Evolutionary conservation across 1,140 invertebrate species (phyloP).

Genomic region (Drosophila parvula): DNA sequence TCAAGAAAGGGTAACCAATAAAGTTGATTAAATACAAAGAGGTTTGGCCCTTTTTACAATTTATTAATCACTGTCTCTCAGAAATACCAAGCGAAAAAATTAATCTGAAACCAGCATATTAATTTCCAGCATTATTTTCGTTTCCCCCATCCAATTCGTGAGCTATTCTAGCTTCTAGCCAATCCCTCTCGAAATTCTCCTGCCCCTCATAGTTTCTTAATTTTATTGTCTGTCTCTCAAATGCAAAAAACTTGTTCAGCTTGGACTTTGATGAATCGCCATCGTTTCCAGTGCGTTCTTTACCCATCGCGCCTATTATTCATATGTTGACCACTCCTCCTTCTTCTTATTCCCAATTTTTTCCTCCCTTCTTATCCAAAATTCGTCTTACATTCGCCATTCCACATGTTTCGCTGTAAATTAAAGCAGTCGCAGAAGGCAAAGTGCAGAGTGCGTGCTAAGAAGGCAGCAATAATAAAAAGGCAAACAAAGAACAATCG

Average conservation of each 20-base stretch:
- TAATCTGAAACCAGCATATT: not conserved
- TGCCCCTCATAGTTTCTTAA: conserved; percentile 11
- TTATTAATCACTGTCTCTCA: not conserved
- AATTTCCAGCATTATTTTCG: not conserved
- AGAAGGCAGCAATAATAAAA: conserved; percentile 35
- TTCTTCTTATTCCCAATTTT: not conserved
- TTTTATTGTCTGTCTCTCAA: conserved; percentile 59
- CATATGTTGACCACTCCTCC: conserved; percentile 50
- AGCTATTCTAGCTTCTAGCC: not conserved
- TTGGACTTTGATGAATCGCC: conserved; percentile 80
- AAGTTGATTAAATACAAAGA: not conserved
- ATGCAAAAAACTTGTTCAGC: conserved; percentile 80
- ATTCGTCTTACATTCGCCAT: conserved; percentile 14
- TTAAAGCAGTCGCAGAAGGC: conserved; percentile 55
- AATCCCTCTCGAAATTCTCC: conserved; percentile 2
- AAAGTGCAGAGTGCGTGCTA: conserved; percentile 77
- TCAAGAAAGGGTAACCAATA: not conserved
- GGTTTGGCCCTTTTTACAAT: too few relatives aligned
- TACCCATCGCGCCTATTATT: conserved; percentile 58
- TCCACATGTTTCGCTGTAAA: conserved; percentile 45
- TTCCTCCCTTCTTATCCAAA: not conserved
- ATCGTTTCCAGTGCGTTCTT: conserved; percentile 61
- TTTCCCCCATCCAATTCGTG: not conserved
- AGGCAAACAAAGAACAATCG: not conserved
- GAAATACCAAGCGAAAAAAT: not conserved